phyloP scores from a whole-genome alignment of 1,140 invertebrate species.

The Mactra quadrangularis region DNA sequence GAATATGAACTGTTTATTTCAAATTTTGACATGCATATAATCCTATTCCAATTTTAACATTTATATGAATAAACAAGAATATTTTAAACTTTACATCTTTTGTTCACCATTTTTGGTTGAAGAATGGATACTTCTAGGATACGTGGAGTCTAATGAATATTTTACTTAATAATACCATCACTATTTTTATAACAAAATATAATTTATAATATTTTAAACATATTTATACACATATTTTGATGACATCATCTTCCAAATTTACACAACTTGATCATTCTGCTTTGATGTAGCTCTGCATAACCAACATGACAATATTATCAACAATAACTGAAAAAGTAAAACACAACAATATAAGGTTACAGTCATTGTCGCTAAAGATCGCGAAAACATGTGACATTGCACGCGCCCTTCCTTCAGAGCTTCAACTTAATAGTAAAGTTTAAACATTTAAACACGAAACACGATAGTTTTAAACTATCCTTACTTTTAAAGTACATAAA shows the following conservation, averaged over 20 bases:
- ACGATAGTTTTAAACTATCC: not conserved
- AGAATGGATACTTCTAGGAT: too few species aligned
- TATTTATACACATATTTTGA: too few species aligned
- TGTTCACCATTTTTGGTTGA: too few species aligned
- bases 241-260: not conserved
- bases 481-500: not conserved
- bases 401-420: not conserved
- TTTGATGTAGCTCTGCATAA: not conserved
- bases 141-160: too few species aligned
- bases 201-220: too few species aligned
- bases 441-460: not conserved
- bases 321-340: constrained; percentile 9
- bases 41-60: too few species aligned
- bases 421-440: not conserved
- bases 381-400: not conserved
- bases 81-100: too few species aligned
- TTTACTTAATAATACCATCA: too few species aligned
- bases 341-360: not conserved
- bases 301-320: constrained; percentile 19
- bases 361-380: not conserved
- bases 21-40: too few species aligned
- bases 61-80: too few species aligned
- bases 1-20: too few species aligned
- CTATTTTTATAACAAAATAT: too few species aligned
- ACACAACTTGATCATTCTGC: not conserved